A percentile compares a stretch with the other conserved stretches of the same genome.
Evolutionary conservation across 2,888 invertebrate species (phyloP).

Genomic region (Melinopterus prodromus): DNA sequence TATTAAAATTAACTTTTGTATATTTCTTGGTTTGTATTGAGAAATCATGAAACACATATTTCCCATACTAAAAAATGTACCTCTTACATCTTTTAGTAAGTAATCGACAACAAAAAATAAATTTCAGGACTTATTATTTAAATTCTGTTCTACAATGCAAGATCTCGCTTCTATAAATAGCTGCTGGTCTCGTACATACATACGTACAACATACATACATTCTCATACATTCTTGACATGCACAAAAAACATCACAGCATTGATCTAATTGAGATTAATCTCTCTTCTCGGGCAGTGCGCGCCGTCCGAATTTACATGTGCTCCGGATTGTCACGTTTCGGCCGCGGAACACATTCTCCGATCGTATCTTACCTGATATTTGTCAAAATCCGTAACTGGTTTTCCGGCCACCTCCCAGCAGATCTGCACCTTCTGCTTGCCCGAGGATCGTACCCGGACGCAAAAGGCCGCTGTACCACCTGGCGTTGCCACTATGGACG

Average conservation of each 20-base stretch:
- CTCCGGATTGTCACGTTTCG: conserved; percentile 4
- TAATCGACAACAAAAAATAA: not conserved
- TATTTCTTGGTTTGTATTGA: no score
- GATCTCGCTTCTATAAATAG: not conserved
- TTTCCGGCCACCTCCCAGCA: conserved; percentile 67
- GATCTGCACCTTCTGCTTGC: conserved; percentile 57
- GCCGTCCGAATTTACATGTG: not conserved
- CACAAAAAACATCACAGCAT: not conserved
- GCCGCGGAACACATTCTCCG: not conserved
- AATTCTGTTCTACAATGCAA: not conserved
- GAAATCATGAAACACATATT: no score
- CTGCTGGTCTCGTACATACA: not conserved
- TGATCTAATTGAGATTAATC: conserved; percentile 4
- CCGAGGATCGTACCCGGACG: conserved; percentile 62
- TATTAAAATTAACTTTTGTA: no score
- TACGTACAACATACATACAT: not conserved
- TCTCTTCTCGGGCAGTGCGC: not conserved
- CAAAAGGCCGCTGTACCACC: conserved; percentile 66
- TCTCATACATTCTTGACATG: not conserved
- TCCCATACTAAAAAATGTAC: no score
- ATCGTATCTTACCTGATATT: conserved; percentile 49
- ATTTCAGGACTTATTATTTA: not conserved
- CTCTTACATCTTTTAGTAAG: no score
- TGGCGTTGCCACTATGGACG: conserved; percentile 62
- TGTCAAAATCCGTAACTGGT: conserved; percentile 45